Conservation (phyloP, 2,888 invertebrate species). For the Drosophila anceps region DNA sequence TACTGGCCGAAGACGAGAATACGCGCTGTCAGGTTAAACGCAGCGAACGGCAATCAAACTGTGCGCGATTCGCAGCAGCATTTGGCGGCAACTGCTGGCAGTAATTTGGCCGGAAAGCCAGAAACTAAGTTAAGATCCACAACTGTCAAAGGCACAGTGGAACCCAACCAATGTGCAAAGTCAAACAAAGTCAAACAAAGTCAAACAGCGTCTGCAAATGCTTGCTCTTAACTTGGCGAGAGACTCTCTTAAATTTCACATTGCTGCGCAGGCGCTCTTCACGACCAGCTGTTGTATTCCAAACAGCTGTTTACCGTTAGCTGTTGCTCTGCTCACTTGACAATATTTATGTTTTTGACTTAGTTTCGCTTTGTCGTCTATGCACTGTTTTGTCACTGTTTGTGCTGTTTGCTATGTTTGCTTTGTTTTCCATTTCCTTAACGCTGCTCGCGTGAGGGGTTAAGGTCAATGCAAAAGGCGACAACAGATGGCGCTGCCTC, state of each 20-base stretch:
- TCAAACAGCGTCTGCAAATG: conserved; percentile 35
- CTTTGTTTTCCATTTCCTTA: conserved; percentile 7
- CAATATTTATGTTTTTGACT: conserved; percentile 56
- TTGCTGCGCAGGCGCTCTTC: conserved; percentile 59
- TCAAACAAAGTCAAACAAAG: conserved; percentile 41
- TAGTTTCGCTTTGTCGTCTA: conserved; percentile 25
- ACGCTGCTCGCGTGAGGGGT: conserved; percentile 43
- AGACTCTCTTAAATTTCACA: conserved; percentile 51
- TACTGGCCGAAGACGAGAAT: conserved; percentile 24
- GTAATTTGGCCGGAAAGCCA: conserved; percentile 16
- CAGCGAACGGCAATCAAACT: conserved; percentile 58
- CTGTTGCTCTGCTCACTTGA: conserved; percentile 50
- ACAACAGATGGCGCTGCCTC: conserved; percentile 69
- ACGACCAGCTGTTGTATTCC: conserved; percentile 52
- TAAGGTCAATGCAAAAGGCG: conserved; percentile 66
- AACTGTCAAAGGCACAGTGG: conserved; percentile 13
- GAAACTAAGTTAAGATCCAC: conserved; percentile 60
- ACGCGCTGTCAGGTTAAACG: conserved; percentile 45
- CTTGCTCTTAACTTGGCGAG: conserved; percentile 40
- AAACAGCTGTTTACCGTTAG: conserved; percentile 52
- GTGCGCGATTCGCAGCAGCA: conserved; percentile 52
- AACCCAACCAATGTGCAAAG: conserved; percentile 29
- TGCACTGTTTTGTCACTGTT: conserved; percentile 14
- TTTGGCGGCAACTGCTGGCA: conserved; percentile 51
- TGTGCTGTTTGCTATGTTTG: conserved; percentile 11